Evolutionary conservation across 2,797 vertebrate genomes (phyloP).

Genomic region (Apodemus agrarius): DNA sequence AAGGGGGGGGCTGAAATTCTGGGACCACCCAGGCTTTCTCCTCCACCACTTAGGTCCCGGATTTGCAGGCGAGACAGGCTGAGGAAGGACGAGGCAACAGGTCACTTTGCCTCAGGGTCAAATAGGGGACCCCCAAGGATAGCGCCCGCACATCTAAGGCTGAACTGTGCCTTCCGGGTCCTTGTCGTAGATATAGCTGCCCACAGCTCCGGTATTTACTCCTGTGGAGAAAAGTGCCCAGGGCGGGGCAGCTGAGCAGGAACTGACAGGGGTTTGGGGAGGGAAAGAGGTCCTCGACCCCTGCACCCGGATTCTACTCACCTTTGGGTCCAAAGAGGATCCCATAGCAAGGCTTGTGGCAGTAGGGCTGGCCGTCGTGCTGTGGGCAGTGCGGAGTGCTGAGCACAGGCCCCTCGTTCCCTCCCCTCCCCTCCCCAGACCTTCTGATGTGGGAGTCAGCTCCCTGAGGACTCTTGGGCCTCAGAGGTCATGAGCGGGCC

Average conservation of each 20-base stretch:
- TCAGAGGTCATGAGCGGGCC: not conserved
- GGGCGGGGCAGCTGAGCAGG: not conserved
- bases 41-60: not conserved
- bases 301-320: conserved; percentile 72
- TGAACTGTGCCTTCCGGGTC: conserved; percentile 93
- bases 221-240: conserved; percentile 85
- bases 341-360: conserved; percentile 91
- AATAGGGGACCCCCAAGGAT: not conserved
- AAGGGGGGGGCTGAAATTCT: too few relatives aligned
- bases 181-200: conserved; percentile 99
- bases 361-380: conserved; percentile 96
- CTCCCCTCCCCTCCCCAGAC: not conserved
- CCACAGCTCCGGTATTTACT: conserved; percentile 98
- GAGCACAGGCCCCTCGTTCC: not conserved
- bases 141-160: conserved; percentile 84
- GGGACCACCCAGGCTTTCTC: not conserved
- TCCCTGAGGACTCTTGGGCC: not conserved
- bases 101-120: not conserved
- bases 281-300: not conserved
- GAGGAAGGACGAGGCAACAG: not conserved
- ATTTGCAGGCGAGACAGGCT: not conserved
- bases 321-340: conserved; percentile 91
- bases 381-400: conserved; percentile 64
- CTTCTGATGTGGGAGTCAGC: too few relatives aligned
- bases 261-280: fast-evolving